Percentiles rank a stretch among this genome's conserved stretches.
phyloP scores from a whole-genome alignment of 1,140 invertebrate genomes.

The Panagrolaimus sp. region DNA sequence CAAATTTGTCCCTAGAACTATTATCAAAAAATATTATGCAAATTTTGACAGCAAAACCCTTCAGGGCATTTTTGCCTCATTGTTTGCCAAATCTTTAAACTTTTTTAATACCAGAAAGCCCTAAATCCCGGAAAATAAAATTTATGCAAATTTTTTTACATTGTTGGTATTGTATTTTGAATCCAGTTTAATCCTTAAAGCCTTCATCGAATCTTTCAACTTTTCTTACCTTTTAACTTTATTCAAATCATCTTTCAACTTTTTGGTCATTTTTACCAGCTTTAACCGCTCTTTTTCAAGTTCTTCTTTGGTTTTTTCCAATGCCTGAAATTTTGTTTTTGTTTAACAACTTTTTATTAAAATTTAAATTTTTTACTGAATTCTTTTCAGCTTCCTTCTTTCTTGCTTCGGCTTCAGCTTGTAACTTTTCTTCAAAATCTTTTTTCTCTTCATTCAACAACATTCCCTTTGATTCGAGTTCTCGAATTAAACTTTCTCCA shows the following conservation, averaged over 20 bases:
- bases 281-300: slow-evolving; percentile 41
- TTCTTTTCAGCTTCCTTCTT: slow-evolving; percentile 52
- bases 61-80: too few species aligned
- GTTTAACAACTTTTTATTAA: too few species aligned
- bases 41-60: too few species aligned
- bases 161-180: too few species aligned
- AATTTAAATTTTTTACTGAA: slow-evolving; percentile 17
- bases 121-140: too few species aligned
- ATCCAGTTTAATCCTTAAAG: too few species aligned
- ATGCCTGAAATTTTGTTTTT: slow-evolving; percentile 12
- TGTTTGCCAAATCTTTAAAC: too few species aligned
- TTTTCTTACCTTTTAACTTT: slow-evolving; percentile 38
- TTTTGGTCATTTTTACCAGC: slow-evolving; percentile 39
- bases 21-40: too few species aligned
- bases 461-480: slow-evolving; percentile 61
- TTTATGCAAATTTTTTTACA: too few species aligned
- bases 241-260: slow-evolving; percentile 41
- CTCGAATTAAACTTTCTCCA: slow-evolving; percentile 61
- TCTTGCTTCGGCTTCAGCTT: slow-evolving; percentile 49
- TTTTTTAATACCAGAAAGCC: too few species aligned
- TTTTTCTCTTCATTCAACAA: slow-evolving; percentile 62
- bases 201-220: too few species aligned
- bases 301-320: slow-evolving; percentile 37
- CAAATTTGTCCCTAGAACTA: too few species aligned
- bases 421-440: slow-evolving; percentile 57